These are phyloP conservation scores for Falco concolor DNA, from an alignment of 2,797 vertebrate species.

Conservation along the genomic window DNA sequence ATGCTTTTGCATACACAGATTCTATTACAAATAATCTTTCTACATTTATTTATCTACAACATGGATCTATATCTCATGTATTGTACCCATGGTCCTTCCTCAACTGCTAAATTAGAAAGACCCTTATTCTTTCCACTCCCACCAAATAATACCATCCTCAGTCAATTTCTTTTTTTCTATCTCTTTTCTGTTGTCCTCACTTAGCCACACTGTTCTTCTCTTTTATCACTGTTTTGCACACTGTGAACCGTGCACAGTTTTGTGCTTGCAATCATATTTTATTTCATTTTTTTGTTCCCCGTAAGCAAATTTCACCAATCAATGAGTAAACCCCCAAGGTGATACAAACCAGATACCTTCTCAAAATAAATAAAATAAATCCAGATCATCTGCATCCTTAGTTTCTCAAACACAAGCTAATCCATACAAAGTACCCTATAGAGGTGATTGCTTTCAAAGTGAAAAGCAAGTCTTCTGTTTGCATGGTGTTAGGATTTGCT, in stretches of 20 bases:
- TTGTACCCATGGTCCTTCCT: background rate
- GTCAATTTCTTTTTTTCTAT: background rate
- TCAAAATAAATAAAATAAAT: background rate
- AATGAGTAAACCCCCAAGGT: background rate
- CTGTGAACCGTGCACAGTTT: background rate
- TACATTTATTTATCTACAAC: background rate
- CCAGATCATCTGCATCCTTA: background rate
- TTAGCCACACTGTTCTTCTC: background rate
- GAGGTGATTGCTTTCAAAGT: background rate
- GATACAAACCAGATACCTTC: background rate
- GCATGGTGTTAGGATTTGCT: background rate
- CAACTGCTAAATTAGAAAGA: background rate
- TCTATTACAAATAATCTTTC: background rate
- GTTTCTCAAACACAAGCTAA: background rate
- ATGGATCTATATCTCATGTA: background rate
- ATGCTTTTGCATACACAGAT: background rate
- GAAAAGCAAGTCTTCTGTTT: background rate
- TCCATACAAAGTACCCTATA: background rate
- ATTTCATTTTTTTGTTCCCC: background rate
- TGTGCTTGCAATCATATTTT: background rate
- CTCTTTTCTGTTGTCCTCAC: background rate
- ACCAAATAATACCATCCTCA: background rate
- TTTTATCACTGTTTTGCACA: background rate
- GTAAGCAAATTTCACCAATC: background rate
- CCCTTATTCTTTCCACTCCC: background rate